Conservation (phyloP, 2,888 invertebrate species). For the Masnerella sp. region DNA sequence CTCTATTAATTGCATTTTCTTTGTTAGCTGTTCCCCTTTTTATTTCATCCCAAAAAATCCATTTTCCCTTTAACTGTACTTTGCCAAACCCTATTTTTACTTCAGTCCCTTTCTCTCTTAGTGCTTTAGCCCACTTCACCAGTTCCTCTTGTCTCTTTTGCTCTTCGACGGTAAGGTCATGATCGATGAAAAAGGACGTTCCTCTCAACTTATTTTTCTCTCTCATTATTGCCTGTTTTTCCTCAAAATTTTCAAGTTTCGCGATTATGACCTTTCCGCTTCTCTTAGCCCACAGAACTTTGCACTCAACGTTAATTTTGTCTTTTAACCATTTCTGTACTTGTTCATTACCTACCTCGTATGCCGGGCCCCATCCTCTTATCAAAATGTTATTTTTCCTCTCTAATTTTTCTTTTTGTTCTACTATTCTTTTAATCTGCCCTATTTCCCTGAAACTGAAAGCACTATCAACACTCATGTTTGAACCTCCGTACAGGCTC, state of each 20-base stretch:
- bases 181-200: conserved; percentile 9
- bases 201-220: conserved; percentile 12
- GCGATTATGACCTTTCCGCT: conserved; percentile 20
- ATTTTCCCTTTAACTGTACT: background rate
- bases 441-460: conserved; percentile 5
- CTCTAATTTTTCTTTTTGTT: background rate
- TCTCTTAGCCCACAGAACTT: conserved; percentile 1
- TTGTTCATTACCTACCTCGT: background rate
- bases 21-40: background rate
- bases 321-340: conserved; percentile 14
- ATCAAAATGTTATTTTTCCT: conserved; percentile 12
- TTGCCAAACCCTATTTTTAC: conserved; percentile 4
- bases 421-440: conserved; percentile 1
- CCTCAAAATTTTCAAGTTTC: conserved; percentile 2
- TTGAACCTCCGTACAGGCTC: background rate
- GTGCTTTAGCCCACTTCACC: conserved; percentile 16
- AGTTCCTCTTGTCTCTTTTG: conserved; percentile 24
- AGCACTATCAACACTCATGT: background rate
- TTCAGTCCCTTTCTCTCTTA: conserved; percentile 1
- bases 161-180: conserved; percentile 25
- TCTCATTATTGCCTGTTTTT: conserved; percentile 22
- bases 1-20: background rate
- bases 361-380: background rate
- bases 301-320: conserved; percentile 4
- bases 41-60: background rate